phyloP scores from a whole-genome alignment of 53 echinoderm and acorn worm species.

The Echinarachnius parma region DNA sequence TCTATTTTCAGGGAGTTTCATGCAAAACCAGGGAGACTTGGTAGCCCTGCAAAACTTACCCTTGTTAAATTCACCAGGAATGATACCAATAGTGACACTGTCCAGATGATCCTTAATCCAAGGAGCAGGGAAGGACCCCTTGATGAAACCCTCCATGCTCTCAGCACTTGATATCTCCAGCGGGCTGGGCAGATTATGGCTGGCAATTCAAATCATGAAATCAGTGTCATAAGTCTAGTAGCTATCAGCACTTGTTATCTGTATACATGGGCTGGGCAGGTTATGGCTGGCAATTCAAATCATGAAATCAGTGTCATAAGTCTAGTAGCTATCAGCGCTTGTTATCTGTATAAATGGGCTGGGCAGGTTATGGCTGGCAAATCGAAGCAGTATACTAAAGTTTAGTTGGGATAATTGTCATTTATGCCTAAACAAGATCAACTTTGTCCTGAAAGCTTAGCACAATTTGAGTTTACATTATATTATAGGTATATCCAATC shows the following conservation, averaged over 20 bases:
- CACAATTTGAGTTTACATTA: no score
- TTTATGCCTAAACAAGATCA: no score
- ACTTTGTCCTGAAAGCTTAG: no score
- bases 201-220: not conserved
- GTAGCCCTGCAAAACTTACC: no score
- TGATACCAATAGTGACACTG: constrained; percentile 9
- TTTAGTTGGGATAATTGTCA: no score
- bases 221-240: no score
- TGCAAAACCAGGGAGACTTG: no score
- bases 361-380: constrained; percentile 7
- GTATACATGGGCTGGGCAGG: constrained; percentile 12
- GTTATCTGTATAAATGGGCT: constrained; percentile 8
- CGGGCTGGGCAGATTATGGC: constrained; percentile 16
- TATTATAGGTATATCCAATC: no score
- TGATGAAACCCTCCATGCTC: not conserved
- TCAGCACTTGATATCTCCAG: not conserved
- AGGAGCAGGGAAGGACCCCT: constrained; percentile 14
- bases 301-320: no score
- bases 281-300: constrained; percentile 1
- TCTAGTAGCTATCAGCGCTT: not conserved
- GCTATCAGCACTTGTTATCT: not conserved
- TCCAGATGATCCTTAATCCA: constrained; percentile 27
- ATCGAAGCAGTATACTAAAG: no score
- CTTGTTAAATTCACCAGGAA: not conserved
- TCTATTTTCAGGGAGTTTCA: no score